Evolutionary conservation across 2,888 invertebrate species (phyloP), one percentile per base, ranked within the genome.

Genomic region (Pilophorus perplexus): DNA sequence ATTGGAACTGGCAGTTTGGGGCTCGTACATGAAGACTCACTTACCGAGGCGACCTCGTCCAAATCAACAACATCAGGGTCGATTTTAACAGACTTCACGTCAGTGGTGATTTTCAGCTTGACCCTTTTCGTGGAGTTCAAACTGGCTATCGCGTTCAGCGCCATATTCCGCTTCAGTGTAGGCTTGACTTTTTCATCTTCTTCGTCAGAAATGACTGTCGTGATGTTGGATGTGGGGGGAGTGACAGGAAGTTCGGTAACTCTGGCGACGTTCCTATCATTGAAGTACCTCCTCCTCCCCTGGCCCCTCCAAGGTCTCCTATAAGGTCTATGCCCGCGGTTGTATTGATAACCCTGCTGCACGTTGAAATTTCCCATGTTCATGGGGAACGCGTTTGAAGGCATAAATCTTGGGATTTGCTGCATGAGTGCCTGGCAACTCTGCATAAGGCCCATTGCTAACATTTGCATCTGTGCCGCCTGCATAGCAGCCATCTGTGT

Each of bases 401-500:
- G 12, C 2, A 52, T 6, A 12, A 33, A 33, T 8, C 6, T 6
- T 8, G 6, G 6, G 12, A 8, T 12, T 12, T 20, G 27, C 38
- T 62, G 62, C 52, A 71, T 62, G 10, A 71, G 33, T n/a, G 69
- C 44, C 16, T 67, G 60, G n/a, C 70, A 70, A 38, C 67, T 59
- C 25, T 70, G 69, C 50, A 71, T 69, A 54, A 71, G 55, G 40
- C 59, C 64, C 52, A 68, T 68, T 8, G 71, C 69, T 62, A 71
- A 57, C n/a, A 66, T 50, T 28, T 65, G 64, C 59, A 69, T 66
- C 37, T 71, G 67, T 18, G 48, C 50, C 20, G 67, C 69, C 23
- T 69, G 60, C 33, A 27, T 16, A 14, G 69, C 48, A 3, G 64
- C 50, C 3, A 67, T 57, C 38, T 60, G 59, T 12, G 33, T 33